Evolutionary conservation across 1,140 invertebrate genomes (phyloP).

Genomic region (Zaprionus africanus): DNA sequence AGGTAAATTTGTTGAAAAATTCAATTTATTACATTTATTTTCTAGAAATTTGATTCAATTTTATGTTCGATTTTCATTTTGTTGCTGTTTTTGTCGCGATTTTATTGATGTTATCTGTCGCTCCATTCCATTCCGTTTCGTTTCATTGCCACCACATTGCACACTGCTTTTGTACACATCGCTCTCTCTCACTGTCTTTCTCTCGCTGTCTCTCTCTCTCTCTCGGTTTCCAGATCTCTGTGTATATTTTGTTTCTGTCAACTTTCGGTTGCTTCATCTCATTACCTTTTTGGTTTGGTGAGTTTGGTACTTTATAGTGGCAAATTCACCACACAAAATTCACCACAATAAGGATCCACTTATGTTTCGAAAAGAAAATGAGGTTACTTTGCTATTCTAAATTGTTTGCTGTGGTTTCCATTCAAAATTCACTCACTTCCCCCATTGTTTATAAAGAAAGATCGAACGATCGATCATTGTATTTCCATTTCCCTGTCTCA

Average conservation of each 20-base stretch:
- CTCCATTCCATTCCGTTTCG: constrained; percentile 17
- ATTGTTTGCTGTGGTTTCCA: background rate
- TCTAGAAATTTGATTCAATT: constrained; percentile 8
- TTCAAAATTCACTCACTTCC: background rate
- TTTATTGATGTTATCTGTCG: constrained; percentile 9
- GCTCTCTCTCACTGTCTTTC: background rate
- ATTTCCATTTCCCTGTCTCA: background rate
- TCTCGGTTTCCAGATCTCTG: background rate
- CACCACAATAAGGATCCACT: background rate
- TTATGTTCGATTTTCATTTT: constrained; percentile 8
- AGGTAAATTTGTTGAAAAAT: constrained; percentile 35
- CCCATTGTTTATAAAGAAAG: background rate
- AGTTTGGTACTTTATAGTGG: background rate
- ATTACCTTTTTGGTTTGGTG: background rate
- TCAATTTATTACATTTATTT: background rate
- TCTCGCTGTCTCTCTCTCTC: background rate
- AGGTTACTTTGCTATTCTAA: background rate
- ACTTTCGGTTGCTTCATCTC: background rate
- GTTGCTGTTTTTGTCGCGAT: constrained; percentile 15
- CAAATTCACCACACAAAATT: background rate
- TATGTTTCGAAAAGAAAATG: too few relatives aligned
- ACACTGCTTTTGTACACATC: constrained; percentile 5
- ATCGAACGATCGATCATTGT: background rate
- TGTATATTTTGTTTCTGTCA: background rate
- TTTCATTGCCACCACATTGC: constrained; percentile 22